Evolutionary conservation across 1,140 invertebrate genomes (phyloP).

Genomic region (Orchesella cincta): DNA sequence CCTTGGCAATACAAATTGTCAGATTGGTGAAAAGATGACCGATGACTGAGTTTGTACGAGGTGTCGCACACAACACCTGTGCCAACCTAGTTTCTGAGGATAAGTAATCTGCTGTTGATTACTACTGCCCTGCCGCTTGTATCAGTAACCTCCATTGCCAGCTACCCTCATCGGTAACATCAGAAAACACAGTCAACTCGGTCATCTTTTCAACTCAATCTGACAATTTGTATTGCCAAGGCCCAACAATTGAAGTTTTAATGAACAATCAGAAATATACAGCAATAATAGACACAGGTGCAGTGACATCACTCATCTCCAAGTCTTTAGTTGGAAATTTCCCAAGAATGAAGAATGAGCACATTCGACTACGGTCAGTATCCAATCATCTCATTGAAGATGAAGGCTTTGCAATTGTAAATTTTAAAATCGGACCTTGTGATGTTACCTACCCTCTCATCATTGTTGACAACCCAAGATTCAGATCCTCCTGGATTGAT

Average conservation of each 20-base stretch:
- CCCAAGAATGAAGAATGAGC: background rate
- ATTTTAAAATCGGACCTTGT: background rate
- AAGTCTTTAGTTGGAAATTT: background rate
- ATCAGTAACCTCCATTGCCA: no score
- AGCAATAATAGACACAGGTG: background rate
- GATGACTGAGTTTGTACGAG: no score
- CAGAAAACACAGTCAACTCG: no score
- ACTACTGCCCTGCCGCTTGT: no score
- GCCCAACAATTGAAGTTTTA: no score
- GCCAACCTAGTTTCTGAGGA: no score
- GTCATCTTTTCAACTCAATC: background rate
- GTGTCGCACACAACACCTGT: no score
- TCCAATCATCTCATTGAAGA: background rate
- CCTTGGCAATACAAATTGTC: no score
- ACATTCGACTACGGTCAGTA: background rate
- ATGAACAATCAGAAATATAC: background rate
- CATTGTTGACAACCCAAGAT: background rate
- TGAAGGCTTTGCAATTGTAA: background rate
- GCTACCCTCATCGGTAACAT: no score
- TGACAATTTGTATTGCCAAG: background rate
- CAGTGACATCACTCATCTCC: background rate
- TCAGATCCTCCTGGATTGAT: no score
- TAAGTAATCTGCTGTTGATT: no score
- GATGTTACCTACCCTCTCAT: background rate
- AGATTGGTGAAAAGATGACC: no score